A percentile compares a stretch with the other conserved stretches of the same genome.
These are phyloP conservation scores for Lasioglossum morio DNA, from an alignment of 2,888 invertebrate genomes.

Conservation along the genomic window DNA sequence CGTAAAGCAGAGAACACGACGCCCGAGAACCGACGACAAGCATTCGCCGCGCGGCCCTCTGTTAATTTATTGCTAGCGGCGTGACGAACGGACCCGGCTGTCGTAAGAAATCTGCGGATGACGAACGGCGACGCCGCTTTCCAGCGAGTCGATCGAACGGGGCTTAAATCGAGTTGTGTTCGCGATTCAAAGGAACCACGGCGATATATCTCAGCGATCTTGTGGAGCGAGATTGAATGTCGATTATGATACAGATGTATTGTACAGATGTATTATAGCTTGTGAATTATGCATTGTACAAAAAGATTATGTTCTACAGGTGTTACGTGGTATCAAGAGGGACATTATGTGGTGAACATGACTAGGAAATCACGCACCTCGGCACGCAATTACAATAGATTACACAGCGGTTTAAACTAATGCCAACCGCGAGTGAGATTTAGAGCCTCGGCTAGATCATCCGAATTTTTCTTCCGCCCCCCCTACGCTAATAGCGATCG, in stretches of 20 bases:
- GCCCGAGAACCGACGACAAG: constrained; percentile 3
- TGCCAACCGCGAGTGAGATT: neutral
- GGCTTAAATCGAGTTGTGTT: neutral
- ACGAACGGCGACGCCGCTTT: neutral
- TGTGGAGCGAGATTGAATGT: too few relatives aligned
- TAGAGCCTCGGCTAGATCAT: neutral
- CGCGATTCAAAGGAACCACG: neutral
- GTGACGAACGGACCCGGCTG: constrained; percentile 6
- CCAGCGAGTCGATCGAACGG: neutral
- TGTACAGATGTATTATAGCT: too few relatives aligned
- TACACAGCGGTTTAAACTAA: neutral
- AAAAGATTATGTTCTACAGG: too few relatives aligned
- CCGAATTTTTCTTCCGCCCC: neutral
- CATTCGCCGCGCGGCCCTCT: neutral
- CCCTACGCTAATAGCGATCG: neutral
- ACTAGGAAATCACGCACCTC: neutral
- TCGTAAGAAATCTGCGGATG: constrained; percentile 17
- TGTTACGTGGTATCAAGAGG: too few relatives aligned
- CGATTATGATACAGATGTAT: too few relatives aligned
- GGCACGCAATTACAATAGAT: neutral
- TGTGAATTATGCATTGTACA: too few relatives aligned
- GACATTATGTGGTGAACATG: too few relatives aligned
- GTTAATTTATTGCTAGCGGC: constrained; percentile 8
- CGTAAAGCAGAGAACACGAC: constrained; percentile 20
- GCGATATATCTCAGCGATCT: neutral